Evolutionary conservation across 2,797 vertebrate species (phyloP), one percentile per base, ranked within the genome.

Genomic region (Eptatretus atami): DNA sequence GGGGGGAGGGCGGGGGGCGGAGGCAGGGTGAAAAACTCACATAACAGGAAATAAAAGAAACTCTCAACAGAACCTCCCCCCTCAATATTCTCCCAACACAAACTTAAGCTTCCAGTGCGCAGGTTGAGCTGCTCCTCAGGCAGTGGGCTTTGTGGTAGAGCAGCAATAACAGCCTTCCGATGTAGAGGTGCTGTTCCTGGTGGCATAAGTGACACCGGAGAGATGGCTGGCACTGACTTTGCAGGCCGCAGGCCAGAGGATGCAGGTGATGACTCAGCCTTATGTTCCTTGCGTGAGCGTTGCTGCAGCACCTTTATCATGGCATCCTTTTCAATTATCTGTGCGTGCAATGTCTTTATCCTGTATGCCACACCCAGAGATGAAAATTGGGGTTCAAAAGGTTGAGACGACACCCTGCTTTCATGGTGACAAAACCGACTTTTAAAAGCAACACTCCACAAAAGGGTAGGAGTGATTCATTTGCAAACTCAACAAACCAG

Each of bases 241-340:
- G 88, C 82, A 0, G 79, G 82, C 1, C 88, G 75, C 53, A 95
- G 79, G 52, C 80, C 77, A 15, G 86, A 80, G 0, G 84, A 77
- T 61, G 57, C 57, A 61, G 57, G 25, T 25, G 57, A 61, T 44
- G 31, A 44, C 44, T 79, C 73, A 61, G 75, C 72, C 66, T 75
- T 82, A 60, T 80, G 82, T 44, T 94, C 86, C 66, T 74, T 79
- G 11, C 76, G 74, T 0, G 84, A 86, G 63, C 85, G 81, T 69
- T 94, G 87, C 69, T 92, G 84, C 60, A 98, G 77, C 24, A 98
- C 84, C 71, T 84, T 86, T 72, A 98, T 94, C 69, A 93, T 76
- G 0, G 84, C 87, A 1, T 95, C 86, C 70, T 98, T 98, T 76
- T 95, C 88, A 68, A 95, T 72, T 69, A 98, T 87, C 71, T 90